Evolutionary conservation across 2,113 vertebrate species (phyloP).

Genomic region (Gasterosteus nipponicus): DNA sequence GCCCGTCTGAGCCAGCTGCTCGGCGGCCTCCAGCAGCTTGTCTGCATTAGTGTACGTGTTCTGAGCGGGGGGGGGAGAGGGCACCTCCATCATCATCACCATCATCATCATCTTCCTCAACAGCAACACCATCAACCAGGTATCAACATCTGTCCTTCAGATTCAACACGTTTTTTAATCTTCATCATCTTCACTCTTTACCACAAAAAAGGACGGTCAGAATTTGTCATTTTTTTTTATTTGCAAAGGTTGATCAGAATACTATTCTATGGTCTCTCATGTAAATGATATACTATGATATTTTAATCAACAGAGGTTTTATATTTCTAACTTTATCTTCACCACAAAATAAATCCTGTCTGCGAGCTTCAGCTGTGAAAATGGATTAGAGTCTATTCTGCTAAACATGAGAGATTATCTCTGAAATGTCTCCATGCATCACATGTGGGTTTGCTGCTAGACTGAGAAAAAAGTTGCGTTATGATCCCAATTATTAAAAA

Average conservation of each 20-base stretch:
- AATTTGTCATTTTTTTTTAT: no score
- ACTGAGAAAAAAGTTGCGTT: not conserved
- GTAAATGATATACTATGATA: not conserved
- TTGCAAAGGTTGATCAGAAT: not conserved
- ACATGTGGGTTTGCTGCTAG: not conserved
- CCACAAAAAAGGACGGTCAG: no score
- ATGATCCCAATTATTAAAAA: conserved; percentile 17
- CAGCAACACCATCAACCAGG: not conserved
- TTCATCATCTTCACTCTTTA: not conserved
- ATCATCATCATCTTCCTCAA: not conserved
- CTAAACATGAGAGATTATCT: conserved; percentile 19
- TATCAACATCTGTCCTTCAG: not conserved
- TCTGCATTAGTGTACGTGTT: conserved; percentile 99
- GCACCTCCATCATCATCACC: conserved; percentile 2
- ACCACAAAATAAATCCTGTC: conserved; percentile 9
- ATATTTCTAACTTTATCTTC: not conserved
- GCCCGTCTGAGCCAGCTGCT: conserved; percentile 97
- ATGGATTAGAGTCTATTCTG: conserved; percentile 42
- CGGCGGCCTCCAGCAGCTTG: conserved; percentile 97
- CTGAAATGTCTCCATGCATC: conserved; percentile 3
- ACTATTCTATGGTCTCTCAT: not conserved
- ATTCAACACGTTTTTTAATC: not conserved
- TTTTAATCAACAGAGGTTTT: conserved; percentile 9
- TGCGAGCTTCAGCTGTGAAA: conserved; percentile 17
- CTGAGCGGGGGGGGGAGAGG: conserved; percentile 70